These are phyloP conservation scores for Aleiodes leptofemur DNA, from an alignment of 2,888 invertebrate species.

Conservation along the genomic window DNA sequence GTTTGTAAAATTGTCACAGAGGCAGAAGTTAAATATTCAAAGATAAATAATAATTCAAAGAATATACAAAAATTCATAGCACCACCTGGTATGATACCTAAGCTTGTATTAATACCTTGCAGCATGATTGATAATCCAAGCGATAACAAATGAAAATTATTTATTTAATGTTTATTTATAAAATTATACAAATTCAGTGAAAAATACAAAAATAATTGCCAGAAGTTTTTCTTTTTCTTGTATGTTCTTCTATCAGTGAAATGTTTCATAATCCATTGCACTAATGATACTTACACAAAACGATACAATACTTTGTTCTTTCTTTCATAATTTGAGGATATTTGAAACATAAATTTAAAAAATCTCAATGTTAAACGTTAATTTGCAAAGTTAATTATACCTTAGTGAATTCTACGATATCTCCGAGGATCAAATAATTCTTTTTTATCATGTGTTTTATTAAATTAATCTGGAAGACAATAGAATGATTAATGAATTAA, in stretches of 20 bases:
- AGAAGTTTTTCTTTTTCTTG: background rate
- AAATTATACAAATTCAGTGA: conserved; percentile 3
- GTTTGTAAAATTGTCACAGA: conserved; percentile 71
- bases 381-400: too few species aligned
- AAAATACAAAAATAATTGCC: conserved; percentile 17
- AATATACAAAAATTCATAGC: conserved; percentile 63
- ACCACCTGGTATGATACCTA: conserved; percentile 69
- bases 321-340: too few species aligned
- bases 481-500: background rate
- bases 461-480: conserved; percentile 12
- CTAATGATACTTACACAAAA: conserved; percentile 4
- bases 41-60: conserved; percentile 49
- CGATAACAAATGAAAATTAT: conserved; percentile 49
- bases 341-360: too few species aligned
- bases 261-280: conserved; percentile 40
- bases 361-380: too few species aligned
- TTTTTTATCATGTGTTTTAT: background rate
- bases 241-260: conserved; percentile 38
- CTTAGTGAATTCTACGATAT: too few species aligned
- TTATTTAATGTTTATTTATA: conserved; percentile 26
- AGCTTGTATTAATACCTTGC: conserved; percentile 71
- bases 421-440: too few species aligned
- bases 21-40: conserved; percentile 65
- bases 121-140: conserved; percentile 69
- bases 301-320: background rate